phyloP scores from a whole-genome alignment of 2,113 vertebrate genomes.

The Hippocampus guttulatus region DNA sequence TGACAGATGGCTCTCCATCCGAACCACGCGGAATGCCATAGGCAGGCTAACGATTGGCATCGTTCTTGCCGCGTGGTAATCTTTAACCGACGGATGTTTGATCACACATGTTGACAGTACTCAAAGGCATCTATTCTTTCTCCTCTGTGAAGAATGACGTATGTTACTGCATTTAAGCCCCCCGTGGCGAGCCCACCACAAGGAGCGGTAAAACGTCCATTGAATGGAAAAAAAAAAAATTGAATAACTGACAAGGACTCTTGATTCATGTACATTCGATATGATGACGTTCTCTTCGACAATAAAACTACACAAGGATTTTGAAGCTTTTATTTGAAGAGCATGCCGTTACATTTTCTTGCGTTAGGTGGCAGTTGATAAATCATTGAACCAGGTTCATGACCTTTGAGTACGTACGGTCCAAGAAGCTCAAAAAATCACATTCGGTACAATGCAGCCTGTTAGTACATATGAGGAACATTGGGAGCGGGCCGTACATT shows the following conservation, averaged over 20 bases:
- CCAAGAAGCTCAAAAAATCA: slow-evolving; percentile 61
- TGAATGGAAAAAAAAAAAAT: not conserved
- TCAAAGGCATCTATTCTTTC: no score
- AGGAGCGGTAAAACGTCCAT: no score
- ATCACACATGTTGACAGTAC: no score
- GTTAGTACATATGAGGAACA: slow-evolving; percentile 63
- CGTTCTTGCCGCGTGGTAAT: no score
- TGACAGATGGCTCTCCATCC: no score
- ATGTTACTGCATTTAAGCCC: no score
- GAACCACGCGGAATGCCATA: no score
- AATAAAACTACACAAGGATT: not conserved
- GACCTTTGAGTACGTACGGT: slow-evolving; percentile 62
- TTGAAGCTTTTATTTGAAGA: slow-evolving; percentile 1
- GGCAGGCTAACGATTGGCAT: no score
- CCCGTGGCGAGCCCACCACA: no score
- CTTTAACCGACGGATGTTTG: no score
- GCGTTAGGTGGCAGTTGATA: not conserved
- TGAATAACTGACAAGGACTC: not conserved
- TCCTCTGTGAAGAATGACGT: no score
- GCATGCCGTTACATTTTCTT: not conserved
- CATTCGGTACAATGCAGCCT: slow-evolving; percentile 65
- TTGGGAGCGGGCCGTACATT: slow-evolving; percentile 51
- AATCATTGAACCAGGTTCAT: not conserved
- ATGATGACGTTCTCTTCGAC: no score
- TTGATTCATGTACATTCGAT: not conserved